Base-by-base conservation (phyloP, 2,113 vertebrate species). In the Ursus arctos region DNA sequence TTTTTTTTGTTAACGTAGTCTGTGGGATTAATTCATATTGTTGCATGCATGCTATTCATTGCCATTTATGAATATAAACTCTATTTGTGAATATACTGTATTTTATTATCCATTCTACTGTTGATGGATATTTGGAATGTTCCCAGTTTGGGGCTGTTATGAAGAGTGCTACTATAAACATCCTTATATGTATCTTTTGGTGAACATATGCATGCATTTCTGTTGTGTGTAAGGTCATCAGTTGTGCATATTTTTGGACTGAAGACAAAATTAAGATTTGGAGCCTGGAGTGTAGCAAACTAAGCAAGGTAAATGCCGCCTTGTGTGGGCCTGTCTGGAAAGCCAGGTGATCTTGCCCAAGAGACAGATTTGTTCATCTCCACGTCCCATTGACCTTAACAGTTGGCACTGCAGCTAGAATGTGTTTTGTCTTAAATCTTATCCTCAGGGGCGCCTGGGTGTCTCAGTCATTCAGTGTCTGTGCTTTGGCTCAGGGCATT, bases 191-290 rank as follows among this genome's bases (percentile, higher is more conserved):
- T 43, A 79, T 65, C 12, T 31, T 91, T 82, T 95, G 86, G 40
- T 76, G 40, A 82, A 69, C 4, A 83, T 55, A 59, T 88, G 40
- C 51, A 53, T 88, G 15, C 24, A 79, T 88, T 84, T 87, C 28
- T 94, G 14, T 71, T 63, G 61, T 26, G 16, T 40, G 21, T 77
- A 76, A 92, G 53, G 36, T 84, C 53, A 79, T 84, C 53, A 94
- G 3, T 40, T 79, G 14, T 92, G 28, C 26, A 26, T 77, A 92
- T 36, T 83, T 97, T 96, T 95, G 43, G 31, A n/a, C 43, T 80
- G 43, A 88, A 92, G 43, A 59, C 43, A 93, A 91, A 91, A 80
- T 90, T 81, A 86, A 33, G 13, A 33, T 94, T 71, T 94, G 67
- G 53, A 49, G 2, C 15, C 43, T 92, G 47, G 40, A 94, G 31